Base-by-base conservation (phyloP, 2,113 vertebrate species). In the Copsychus sechellarum region DNA sequence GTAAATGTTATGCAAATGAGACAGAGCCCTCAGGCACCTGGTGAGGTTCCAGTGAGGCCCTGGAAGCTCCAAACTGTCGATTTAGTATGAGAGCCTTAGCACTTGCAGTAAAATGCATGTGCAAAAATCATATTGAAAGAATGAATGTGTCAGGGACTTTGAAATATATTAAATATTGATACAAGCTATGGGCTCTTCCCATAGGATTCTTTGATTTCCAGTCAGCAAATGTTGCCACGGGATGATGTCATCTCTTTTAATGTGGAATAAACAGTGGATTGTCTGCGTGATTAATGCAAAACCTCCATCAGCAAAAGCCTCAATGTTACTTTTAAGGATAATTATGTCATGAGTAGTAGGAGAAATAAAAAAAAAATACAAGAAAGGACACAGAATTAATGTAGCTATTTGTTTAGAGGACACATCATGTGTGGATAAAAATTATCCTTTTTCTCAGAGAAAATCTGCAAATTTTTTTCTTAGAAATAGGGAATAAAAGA, bases 1-100 rank as follows among this genome's bases (percentile, higher is more conserved):
- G 83, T 76, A 94, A 91, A 94, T 92, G 18, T 18, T 50, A 94
- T 92, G 79, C 57, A 88, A 83, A 95, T 66, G 56, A 72, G 66
- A 84, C 65, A 26, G 65, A 91, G 92, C 92, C 93, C 60, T 91
- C 53, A 43, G 93, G 96, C 94, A 16, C 83, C 82, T 83, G 83
- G 62, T 84, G 88, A 86, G 86, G n/a, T 91, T 88, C 86, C 92
- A 96, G 0, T 8, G 48, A 88, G 34, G 84, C 92, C 83, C 93
- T 50, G n/a, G 62, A 61, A 92, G 91, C 71, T 78, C 33, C 89
- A 77, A 81, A 91, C 45, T 72, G 67, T 92, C 91, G 86, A 69
- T 94, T 96, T 88, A 83, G 56, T 61, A 67, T 34, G 60, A 9
- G 25, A 94, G 38, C 31, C 53, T 38, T 5, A 74, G 66, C 40